Evolutionary conservation across 2,888 invertebrate species (phyloP), one percentile per base, ranked within the genome.

Genomic region (Drosophila robusta): DNA sequence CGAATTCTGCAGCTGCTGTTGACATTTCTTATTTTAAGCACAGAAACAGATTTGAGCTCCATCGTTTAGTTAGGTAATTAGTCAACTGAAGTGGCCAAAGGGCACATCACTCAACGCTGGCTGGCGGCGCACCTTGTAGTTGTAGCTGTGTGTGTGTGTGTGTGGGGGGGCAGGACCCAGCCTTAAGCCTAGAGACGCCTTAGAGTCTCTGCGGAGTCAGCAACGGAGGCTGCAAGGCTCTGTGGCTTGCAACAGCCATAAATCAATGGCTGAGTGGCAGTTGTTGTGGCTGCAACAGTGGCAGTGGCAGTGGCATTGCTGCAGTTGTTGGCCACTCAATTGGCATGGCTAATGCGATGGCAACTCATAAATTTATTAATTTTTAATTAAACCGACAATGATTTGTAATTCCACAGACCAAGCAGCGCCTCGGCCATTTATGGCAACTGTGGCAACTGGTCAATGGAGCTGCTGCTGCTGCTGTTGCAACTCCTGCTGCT

Each of bases 291-390:
- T 29, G 26, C 26, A 29, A 7, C 26, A 47, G 49, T 54, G 61
- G 61, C 72, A 54, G 49, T 67, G 54, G 54, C 60, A 54, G 49
- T 67, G 54, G 55, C 60, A 41, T 7, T 45, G 34, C 34, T 34
- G 34, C 34, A 45, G 69, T 45, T 34, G 70, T 45, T 55, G 67
- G 72, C 64, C 68, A 82, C 66, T 79, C 88, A 88, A 88, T 88
- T 82, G 87, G 86, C 89, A 88, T 88, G 87, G 81, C 80, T 88
- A 89, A 88, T 88, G 88, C 83, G 70, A 71, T 70, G 86, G 83
- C 86, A 86, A 83, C 88, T 86, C 87, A 85, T 88, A 86, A 86
- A 86, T 86, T 86, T 86, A 86, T 86, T 86, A 86, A 86, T 86
- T 86, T 87, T 86, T 86, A 86, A 88, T 86, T 88, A 88, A 83